phyloP scores from a whole-genome alignment of 2,113 vertebrate species.

The Paramormyrops kingsleyae region DNA sequence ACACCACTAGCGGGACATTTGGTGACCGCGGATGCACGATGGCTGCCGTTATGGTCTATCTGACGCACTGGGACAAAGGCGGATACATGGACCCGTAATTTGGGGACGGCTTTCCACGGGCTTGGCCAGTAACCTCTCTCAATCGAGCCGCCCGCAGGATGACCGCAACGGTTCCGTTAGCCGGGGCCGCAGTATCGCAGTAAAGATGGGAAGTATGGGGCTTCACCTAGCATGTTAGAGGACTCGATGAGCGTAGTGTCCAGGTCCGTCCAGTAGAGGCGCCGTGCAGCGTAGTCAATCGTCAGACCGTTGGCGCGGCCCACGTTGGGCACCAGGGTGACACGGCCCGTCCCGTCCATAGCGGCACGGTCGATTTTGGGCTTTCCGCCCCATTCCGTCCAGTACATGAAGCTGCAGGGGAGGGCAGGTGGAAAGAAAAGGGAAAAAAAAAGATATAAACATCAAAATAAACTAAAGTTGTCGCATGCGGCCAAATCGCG shows the following conservation, averaged over 20 bases:
- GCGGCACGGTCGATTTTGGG: conserved; percentile 90
- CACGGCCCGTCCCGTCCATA: conserved; percentile 86
- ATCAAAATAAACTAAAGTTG: neutral
- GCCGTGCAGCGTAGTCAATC: conserved; percentile 87
- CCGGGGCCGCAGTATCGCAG: neutral
- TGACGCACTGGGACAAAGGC: neutral
- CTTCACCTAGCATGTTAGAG: conserved; percentile 88
- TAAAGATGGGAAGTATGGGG: neutral
- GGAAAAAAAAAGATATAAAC: neutral
- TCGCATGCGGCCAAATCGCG: too few species aligned
- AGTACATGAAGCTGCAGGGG: conserved; percentile 83
- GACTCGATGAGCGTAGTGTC: conserved; percentile 95
- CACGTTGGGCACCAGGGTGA: conserved; percentile 83
- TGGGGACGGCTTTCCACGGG: neutral
- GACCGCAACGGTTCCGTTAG: neutral
- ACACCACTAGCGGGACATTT: neutral
- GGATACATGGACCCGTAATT: neutral
- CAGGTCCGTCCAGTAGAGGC: conserved; percentile 93
- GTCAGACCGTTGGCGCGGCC: conserved; percentile 90
- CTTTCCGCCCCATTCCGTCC: conserved; percentile 95
- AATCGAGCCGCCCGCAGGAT: neutral
- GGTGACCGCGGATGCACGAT: neutral
- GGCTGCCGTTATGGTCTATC: neutral
- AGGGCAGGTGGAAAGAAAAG: neutral
- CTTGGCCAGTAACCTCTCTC: neutral